Evolutionary conservation across 2,797 vertebrate species (phyloP), one percentile per base, ranked within the genome.

Genomic region (Margarornis squamiger): DNA sequence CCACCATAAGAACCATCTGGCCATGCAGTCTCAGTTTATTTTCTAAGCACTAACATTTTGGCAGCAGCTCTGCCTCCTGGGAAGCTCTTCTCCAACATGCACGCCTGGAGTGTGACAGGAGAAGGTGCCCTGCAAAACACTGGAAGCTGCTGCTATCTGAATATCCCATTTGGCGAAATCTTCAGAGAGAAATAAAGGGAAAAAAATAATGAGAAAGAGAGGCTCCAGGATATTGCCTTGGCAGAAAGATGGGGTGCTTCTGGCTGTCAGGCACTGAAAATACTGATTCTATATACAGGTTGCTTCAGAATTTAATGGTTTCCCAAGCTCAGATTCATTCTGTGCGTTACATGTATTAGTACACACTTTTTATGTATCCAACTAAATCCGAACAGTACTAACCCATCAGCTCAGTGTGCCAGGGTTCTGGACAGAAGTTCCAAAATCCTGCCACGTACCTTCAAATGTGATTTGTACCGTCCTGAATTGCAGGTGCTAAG

Each of bases 141-240:
- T 10, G 30, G 36, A 29, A 91, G 43, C 61, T 57, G 45, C 59
- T 94, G 72, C 19, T 55, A 14, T 39, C 5, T 16, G 20, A 63
- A 38, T 49, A 80, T 38, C 24, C n/a, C 29, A 34, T 41, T 21
- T 26, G 32, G 23, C 36, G 34, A 87, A 84, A 74, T 8, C 7
- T 55, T 39, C 10, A 39, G 10, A 21, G 46, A 78, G 3, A 14
- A 17, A 46, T 21, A 59, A 65, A 48, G 4, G 17, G 11, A 4
- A 1, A 51, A 29, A 55, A 58, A 41, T 2, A 14, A 45, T 2
- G 12, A 6, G 7, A 8, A 15, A 71, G 12, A 21, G 6, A 4
- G 29, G 10, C 1, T 73, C 30, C 26, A 85, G 15, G 78, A 58
- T 24, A 48, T 39, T 58, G 43, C 21, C 23, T 27, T 39, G 59